Conservation (phyloP, 2,113 vertebrate species). For the Paedocypris sp. region DNA sequence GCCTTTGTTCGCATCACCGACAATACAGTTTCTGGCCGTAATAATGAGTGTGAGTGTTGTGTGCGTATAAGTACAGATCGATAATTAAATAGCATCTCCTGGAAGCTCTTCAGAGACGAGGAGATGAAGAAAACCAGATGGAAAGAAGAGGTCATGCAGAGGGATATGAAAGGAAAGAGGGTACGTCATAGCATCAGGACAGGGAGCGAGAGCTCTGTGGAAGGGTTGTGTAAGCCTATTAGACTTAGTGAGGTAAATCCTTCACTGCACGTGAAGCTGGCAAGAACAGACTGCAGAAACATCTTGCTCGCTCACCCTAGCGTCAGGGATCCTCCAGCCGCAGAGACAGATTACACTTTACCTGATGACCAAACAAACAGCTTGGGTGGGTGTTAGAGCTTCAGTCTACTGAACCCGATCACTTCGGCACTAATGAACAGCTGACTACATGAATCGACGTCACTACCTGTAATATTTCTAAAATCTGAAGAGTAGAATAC, state of each 20-base stretch:
- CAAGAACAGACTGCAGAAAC: not conserved
- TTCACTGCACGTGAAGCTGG: slow-evolving; percentile 11
- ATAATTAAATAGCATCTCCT: too few species aligned
- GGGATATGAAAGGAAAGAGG: not conserved
- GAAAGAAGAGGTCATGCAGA: not conserved
- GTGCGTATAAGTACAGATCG: too few species aligned
- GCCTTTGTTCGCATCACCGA: too few species aligned
- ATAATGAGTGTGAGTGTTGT: too few species aligned
- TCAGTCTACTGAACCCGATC: too few species aligned
- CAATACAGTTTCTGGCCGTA: too few species aligned
- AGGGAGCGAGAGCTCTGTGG: not conserved
- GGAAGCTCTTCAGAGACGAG: not conserved
- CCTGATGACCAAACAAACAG: slow-evolving; percentile 1
- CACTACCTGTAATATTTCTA: too few species aligned
- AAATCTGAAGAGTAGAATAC: too few species aligned
- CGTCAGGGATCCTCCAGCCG: not conserved
- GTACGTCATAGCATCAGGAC: not conserved
- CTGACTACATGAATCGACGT: too few species aligned
- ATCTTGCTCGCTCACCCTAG: not conserved
- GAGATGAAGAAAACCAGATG: not conserved
- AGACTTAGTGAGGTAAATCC: slow-evolving; percentile 3
- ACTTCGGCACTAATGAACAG: too few species aligned
- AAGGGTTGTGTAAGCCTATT: slow-evolving; percentile 10
- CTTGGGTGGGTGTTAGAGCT: not conserved
- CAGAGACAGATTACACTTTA: not conserved